Conservation (phyloP, 2,888 invertebrate species). For the Buathra laborator region DNA sequence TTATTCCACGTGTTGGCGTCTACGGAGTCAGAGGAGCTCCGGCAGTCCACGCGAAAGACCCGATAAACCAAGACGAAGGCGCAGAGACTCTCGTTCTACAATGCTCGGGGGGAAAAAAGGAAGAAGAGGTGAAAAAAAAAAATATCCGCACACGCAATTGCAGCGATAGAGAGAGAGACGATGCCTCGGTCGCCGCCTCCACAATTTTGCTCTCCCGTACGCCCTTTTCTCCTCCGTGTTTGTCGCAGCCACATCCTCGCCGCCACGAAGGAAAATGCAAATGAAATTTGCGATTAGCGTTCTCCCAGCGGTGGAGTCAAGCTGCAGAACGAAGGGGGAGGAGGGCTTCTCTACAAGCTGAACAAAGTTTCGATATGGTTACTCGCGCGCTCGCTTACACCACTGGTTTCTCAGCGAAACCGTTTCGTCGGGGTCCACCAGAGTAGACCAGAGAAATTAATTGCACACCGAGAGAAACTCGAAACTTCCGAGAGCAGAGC, state of each 20-base stretch:
- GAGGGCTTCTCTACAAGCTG: constrained; percentile 18
- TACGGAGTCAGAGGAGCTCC: constrained; percentile 41
- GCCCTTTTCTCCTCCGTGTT: constrained; percentile 22
- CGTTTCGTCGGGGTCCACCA: constrained; percentile 30
- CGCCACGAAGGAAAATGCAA: constrained; percentile 62
- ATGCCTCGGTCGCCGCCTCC: constrained; percentile 61
- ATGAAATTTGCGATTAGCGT: constrained; percentile 71
- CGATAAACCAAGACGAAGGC: constrained; percentile 56
- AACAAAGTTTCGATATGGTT: constrained; percentile 54
- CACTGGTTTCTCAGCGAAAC: constrained; percentile 22
- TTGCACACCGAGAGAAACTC: constrained; percentile 42
- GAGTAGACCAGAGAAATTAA: constrained; percentile 55
- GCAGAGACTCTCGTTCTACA: constrained; percentile 66
- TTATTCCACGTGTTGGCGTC: constrained; percentile 68
- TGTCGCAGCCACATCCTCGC: constrained; percentile 8
- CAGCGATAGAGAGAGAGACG: constrained; percentile 60
- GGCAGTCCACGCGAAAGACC: constrained; percentile 28
- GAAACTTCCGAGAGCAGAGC: constrained; percentile 62
- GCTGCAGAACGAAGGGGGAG: constrained; percentile 45
- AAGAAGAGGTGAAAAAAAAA: constrained; percentile 62
- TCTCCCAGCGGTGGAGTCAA: constrained; percentile 55
- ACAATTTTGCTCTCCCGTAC: constrained; percentile 38
- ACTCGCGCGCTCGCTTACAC: not conserved
- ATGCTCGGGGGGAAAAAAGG: constrained; percentile 33
- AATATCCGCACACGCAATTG: constrained; percentile 76